Evolutionary conservation across 2,888 invertebrate genomes (phyloP), one percentile per base, ranked within the genome.

Genomic region (Hirtodrosophila duncani): DNA sequence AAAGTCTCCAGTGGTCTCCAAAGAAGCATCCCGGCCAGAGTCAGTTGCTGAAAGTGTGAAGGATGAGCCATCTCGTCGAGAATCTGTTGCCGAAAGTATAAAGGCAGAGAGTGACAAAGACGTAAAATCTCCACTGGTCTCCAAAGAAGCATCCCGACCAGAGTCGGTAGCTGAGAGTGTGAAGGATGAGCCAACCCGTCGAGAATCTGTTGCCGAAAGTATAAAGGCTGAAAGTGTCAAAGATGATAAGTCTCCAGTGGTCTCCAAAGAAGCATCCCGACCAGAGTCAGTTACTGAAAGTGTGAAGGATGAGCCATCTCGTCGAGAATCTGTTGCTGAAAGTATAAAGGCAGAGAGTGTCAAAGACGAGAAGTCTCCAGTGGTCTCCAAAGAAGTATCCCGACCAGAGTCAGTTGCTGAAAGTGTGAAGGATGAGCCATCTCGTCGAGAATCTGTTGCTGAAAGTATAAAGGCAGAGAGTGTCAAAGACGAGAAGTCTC

Each of bases 121-220:
- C 3, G 36, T 17, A 11, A 29, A 24, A 45, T 62, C 63, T 3
- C 20, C 36, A 16, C 26, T 27, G 20, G 14, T 39, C 6, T 51
- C 46, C 3, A 59, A 62, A 6, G 44, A 63, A 10, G 11, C 39
- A 5, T 82, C 85, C 0, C 83, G 84, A 21, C 84, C 83, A 0
- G 59, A 65, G 3, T 57, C 67, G 0, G 24, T 42, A 0, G 53
- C 46, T 9, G 44, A 44, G 5, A 64, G 53, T 14, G 18, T 37
- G 9, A 44, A 29, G 9, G 10, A n/a, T n/a, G n/a, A n/a, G n/a
- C n/a, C n/a, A n/a, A n/a, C n/a, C n/a, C n/a, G n/a, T n/a, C n/a
- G n/a, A n/a, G n/a, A n/a, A n/a, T n/a, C n/a, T n/a, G n/a, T n/a
- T n/a, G n/a, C 24, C 1, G 63, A 41, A 8, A 59, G 39, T n/a